phyloP scores from a whole-genome alignment of 2,113 vertebrate genomes.

The Cebus imitator region DNA sequence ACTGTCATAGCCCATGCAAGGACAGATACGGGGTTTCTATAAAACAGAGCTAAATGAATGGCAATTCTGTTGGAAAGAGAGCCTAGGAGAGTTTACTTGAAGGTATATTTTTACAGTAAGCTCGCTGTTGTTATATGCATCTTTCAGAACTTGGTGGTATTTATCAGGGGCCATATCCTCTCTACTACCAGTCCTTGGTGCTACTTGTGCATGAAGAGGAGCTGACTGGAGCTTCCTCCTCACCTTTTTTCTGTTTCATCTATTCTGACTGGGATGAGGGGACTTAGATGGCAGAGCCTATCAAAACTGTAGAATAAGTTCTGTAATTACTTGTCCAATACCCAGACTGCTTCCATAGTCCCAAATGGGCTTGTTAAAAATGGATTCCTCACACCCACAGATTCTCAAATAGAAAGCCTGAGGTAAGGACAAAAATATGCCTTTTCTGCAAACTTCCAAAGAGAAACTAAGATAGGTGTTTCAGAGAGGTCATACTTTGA shows the following conservation, averaged over 20 bases:
- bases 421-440: neutral
- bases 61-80: neutral
- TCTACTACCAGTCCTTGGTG: accelerated
- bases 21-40: neutral
- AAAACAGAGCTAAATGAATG: neutral
- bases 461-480: neutral
- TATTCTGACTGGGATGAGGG: neutral
- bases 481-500: neutral
- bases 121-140: neutral
- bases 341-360: neutral
- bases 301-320: neutral
- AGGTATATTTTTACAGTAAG: neutral
- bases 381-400: neutral
- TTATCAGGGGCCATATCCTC: neutral
- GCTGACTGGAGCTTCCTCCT: neutral
- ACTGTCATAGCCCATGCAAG: neutral
- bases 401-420: neutral
- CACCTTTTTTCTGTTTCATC: neutral
- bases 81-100: neutral
- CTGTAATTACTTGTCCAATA: neutral
- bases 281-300: neutral
- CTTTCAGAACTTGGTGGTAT: neutral
- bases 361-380: neutral
- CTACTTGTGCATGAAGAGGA: neutral
- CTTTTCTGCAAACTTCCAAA: neutral